Percentiles rank a stretch among this genome's conserved stretches.
These are phyloP conservation scores for Nycteola revayana DNA, from an alignment of 2,888 invertebrate genomes.

Conservation along the genomic window DNA sequence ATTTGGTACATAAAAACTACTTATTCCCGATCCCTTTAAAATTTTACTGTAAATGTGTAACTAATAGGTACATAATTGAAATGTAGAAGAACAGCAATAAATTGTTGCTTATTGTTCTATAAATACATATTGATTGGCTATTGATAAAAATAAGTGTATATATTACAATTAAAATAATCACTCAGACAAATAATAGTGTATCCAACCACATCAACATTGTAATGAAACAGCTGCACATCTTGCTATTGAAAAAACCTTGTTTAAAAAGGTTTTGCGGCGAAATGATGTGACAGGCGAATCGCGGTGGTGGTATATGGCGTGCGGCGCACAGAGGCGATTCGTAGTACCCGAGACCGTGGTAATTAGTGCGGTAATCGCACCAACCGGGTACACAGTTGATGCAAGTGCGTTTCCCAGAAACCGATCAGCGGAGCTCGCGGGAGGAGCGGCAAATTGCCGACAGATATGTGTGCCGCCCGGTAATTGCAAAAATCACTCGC, in stretches of 20 bases:
- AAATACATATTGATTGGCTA: too few relatives aligned
- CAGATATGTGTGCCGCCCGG: slow-evolving; percentile 76
- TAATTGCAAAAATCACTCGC: slow-evolving; percentile 78
- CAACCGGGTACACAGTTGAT: slow-evolving; percentile 58
- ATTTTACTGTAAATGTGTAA: too few relatives aligned
- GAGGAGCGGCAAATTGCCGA: slow-evolving; percentile 74
- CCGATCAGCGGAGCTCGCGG: slow-evolving; percentile 64
- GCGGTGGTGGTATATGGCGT: slow-evolving; percentile 17
- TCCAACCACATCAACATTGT: too few relatives aligned
- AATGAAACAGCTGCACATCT: too few relatives aligned
- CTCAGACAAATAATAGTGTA: too few relatives aligned
- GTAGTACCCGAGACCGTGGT: slow-evolving; percentile 31
- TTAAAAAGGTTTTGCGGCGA: slow-evolving; percentile 10
- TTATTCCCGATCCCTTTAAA: too few relatives aligned
- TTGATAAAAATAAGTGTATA: too few relatives aligned
- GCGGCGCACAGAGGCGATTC: slow-evolving; percentile 18
- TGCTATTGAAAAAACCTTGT: not conserved
- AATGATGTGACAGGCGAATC: slow-evolving; percentile 13
- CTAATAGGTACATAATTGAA: too few relatives aligned
- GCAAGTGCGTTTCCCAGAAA: slow-evolving; percentile 74
- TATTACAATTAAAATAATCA: too few relatives aligned
- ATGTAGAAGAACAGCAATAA: too few relatives aligned
- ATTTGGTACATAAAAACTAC: too few relatives aligned
- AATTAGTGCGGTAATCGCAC: slow-evolving; percentile 76
- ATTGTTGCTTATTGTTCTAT: too few relatives aligned